phyloP scores from a whole-genome alignment of 2,888 invertebrate genomes.

The Ectropis crepuscularia region DNA sequence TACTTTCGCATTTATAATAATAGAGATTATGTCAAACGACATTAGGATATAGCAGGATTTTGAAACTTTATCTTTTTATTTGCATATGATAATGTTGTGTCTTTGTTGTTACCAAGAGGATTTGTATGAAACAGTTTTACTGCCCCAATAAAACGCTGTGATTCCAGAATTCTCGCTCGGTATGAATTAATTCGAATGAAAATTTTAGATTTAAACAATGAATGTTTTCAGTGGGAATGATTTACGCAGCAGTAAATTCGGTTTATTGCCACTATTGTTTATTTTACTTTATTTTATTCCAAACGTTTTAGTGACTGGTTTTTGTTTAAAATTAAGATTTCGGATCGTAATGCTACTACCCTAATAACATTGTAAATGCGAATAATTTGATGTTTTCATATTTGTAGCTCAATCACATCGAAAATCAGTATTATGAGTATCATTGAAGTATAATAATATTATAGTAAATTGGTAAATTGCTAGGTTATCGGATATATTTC shows the following conservation, averaged over 20 bases:
- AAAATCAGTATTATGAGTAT: background rate
- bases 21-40: too few relatives aligned
- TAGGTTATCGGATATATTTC: too few relatives aligned
- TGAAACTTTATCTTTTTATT: too few relatives aligned
- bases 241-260: slow-evolving; percentile 41
- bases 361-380: background rate
- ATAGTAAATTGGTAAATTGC: background rate
- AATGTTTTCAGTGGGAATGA: slow-evolving; percentile 36
- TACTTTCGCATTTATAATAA: too few relatives aligned
- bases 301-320: slow-evolving; percentile 13
- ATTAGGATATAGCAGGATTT: too few relatives aligned
- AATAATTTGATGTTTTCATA: background rate
- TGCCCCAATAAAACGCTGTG: slow-evolving; percentile 14
- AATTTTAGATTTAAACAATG: slow-evolving; percentile 35
- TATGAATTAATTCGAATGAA: slow-evolving; percentile 28
- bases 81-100: too few relatives aligned
- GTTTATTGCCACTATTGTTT: slow-evolving; percentile 41
- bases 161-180: background rate
- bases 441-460: background rate
- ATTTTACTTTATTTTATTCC: slow-evolving; percentile 38
- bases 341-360: background rate
- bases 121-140: slow-evolving; percentile 14
- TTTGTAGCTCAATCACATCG: too few relatives aligned
- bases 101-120: slow-evolving; percentile 2
- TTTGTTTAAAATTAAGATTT: slow-evolving; percentile 1